Base-by-base conservation (phyloP, 92 coral and sea anemone genomes). In the Paramuricea clavata region DNA sequence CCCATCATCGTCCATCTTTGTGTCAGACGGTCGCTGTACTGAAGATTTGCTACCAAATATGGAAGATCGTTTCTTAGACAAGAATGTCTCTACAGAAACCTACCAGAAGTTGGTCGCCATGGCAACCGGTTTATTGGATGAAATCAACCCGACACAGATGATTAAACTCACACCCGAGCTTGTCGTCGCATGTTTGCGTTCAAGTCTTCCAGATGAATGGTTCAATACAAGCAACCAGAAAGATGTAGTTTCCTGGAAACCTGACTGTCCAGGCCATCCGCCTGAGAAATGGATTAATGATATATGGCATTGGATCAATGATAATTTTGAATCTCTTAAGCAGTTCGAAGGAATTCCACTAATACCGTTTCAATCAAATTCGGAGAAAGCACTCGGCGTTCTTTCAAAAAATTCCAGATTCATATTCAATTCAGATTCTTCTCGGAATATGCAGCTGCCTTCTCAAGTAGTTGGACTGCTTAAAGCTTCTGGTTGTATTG, bases 51-150 rank as follows among this genome's bases (percentile, higher is more conserved):
- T 95, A 28, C 97, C 96, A 50, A 92, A 94, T 21, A 82, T 87
- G 43, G 87, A 83, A 7, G 42, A 83, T 80, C 88, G 93, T 77
- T 95, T 95, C 65, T 81, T 95, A 62, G 98, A 94, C 72, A 90
- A 87, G 33, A 87, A 78, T 54, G 72, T 94, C 10, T 83, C 86
- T n/a, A 79, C 76, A 41, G 70, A 86, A 41, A 30, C 94, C 57
- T 71, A 85, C 36, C 86, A 91, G 5, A 84, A 69, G 61, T 86
- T 95, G 59, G 87, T 82, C 57, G 85, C 87, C 6, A 89, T 89
- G 57, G 93, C 95, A 12, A 60, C 67, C 22, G 9, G 15, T 7
- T 21, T 43, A 6, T 25, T 28, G 25, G 44, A 52, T 16, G 2
- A 52, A 28, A 13, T 2, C 23, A 76, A 50, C 69, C 68, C 42